Conservation (phyloP, 2,113 vertebrate genomes). For the Cairina moschata region DNA sequence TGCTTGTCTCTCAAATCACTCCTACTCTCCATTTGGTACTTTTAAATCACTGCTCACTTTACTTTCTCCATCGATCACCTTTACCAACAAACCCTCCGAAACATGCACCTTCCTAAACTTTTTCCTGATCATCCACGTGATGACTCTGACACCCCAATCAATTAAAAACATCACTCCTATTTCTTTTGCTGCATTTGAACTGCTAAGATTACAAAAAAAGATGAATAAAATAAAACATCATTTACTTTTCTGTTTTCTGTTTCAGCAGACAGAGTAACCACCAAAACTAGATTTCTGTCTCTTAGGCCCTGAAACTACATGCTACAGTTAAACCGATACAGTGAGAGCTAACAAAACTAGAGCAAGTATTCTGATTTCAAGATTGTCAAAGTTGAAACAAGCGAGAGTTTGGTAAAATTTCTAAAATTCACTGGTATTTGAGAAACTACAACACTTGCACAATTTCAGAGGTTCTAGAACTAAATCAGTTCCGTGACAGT, state of each 20-base stretch:
- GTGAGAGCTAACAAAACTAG: conserved; percentile 71
- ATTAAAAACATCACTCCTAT: background rate
- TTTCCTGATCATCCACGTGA: background rate
- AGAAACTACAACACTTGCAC: conserved; percentile 32
- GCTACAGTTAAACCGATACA: conserved; percentile 74
- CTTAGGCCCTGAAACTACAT: conserved; percentile 77
- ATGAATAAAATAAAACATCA: conserved; percentile 52
- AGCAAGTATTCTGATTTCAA: conserved; percentile 71
- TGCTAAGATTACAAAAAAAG: background rate
- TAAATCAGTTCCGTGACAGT: background rate
- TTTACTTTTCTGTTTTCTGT: conserved; percentile 79
- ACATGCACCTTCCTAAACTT: background rate
- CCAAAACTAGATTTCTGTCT: conserved; percentile 77
- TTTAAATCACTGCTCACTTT: background rate
- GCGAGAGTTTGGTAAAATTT: conserved; percentile 76
- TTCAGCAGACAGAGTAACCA: conserved; percentile 80
- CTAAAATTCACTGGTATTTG: conserved; percentile 67
- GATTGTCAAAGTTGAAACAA: conserved; percentile 72
- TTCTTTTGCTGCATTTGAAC: background rate
- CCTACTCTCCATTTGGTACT: background rate
- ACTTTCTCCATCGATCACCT: background rate
- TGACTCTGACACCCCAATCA: background rate
- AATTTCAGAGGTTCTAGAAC: background rate
- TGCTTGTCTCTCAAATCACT: background rate
- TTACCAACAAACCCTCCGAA: background rate